Evolutionary conservation across 2,888 invertebrate genomes (phyloP).

Genomic region (Mimas tiliae): DNA sequence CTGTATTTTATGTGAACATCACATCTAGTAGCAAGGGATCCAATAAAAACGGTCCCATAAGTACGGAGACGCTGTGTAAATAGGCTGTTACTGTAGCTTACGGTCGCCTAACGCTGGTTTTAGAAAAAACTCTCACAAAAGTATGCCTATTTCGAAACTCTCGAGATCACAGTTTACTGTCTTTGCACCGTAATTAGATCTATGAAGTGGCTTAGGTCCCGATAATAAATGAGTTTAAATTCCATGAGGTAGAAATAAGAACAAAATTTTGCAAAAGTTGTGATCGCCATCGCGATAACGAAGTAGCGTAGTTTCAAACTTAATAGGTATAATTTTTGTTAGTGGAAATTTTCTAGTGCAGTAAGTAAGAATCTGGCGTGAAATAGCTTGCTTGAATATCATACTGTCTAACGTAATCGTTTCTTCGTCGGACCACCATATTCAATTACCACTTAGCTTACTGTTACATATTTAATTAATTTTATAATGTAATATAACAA

Average conservation of each 20-base stretch:
- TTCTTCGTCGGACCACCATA: neutral
- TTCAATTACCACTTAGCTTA: conserved; percentile 3
- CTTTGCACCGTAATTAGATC: no score
- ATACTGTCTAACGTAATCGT: neutral
- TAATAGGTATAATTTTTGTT: neutral
- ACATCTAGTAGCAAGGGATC: no score
- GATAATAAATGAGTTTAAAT: neutral
- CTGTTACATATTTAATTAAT: neutral
- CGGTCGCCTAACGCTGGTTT: no score
- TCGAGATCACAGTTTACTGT: no score
- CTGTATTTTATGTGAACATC: no score
- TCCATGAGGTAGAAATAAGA: neutral
- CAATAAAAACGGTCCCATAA: no score
- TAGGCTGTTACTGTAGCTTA: no score
- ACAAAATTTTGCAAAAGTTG: neutral
- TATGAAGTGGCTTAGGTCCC: no score
- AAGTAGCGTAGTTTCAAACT: conserved; percentile 9
- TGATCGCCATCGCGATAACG: neutral
- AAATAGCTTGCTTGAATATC: conserved; percentile 4
- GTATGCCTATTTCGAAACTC: neutral
- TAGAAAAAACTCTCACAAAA: neutral
- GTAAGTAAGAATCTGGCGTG: conserved; percentile 13
- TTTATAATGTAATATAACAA: neutral
- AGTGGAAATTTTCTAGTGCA: conserved; percentile 1
- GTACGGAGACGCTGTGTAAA: no score